Conservation (phyloP, 1,140 invertebrate genomes). For the Prorops nasuta region DNA sequence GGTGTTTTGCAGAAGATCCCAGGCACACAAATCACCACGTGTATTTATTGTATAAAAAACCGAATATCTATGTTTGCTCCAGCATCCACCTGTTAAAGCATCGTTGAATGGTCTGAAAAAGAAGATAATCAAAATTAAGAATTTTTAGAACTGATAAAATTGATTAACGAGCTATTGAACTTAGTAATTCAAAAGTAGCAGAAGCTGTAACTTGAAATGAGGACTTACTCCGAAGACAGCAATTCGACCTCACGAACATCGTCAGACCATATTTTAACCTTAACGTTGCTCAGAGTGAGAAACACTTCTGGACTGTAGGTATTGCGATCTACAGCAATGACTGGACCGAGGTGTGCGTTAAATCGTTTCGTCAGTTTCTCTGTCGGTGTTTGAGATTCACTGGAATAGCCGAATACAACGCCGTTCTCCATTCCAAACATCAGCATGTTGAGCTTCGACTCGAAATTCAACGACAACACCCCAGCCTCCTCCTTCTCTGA, state of each 20-base stretch:
- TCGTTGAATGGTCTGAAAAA: constrained; percentile 7
- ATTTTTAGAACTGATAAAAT: not conserved
- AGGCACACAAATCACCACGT: constrained; percentile 81
- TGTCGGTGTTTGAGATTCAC: constrained; percentile 69
- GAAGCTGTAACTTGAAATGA: not conserved
- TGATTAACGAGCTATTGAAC: not conserved
- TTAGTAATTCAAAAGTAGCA: not conserved
- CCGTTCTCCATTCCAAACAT: constrained; percentile 57
- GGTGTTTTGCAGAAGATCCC: constrained; percentile 82
- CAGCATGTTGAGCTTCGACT: constrained; percentile 79
- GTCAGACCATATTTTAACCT: constrained; percentile 83
- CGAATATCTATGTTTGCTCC: constrained; percentile 73
- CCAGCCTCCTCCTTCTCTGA: constrained; percentile 72
- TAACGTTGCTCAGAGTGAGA: constrained; percentile 85
- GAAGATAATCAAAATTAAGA: not conserved
- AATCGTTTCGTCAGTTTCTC: constrained; percentile 76
- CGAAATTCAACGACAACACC: constrained; percentile 80
- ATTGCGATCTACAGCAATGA: constrained; percentile 79
- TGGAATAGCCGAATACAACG: constrained; percentile 74
- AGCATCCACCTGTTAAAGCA: constrained; percentile 76
- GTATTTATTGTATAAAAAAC: constrained; percentile 42
- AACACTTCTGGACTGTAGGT: constrained; percentile 86
- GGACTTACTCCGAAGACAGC: constrained; percentile 66
- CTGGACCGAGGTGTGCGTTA: constrained; percentile 78
- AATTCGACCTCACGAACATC: constrained; percentile 84